Evolutionary conservation across 2,113 vertebrate species (phyloP), one percentile per base, ranked within the genome.

Genomic region (Capreolus pygargus): DNA sequence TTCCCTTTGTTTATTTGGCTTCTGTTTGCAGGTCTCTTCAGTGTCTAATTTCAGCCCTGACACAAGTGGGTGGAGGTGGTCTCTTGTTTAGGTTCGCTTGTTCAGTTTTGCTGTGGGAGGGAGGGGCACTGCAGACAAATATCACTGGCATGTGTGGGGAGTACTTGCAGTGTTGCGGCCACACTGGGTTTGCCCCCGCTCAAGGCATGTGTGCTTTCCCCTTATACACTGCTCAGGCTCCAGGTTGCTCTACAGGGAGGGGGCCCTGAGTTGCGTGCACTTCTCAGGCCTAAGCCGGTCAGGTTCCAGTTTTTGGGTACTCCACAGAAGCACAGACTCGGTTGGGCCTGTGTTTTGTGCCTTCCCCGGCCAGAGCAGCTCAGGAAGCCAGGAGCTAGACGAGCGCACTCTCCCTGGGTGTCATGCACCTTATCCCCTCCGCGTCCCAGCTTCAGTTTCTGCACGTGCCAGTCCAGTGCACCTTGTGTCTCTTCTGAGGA

Each of bases 301-400:
- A 67, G 4, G 33, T n/a, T 67, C 16, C n/a, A 17, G 33, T 67
- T 67, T 33, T 67, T 4, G 9, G 33, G 33, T n/a, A n/a, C 2
- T 67, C 33, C 61, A n/a, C 17, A 10, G 19, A n/a, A 16, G 33
- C 0, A 0, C 33, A n/a, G 61, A 67, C 61, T 67, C 33, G 30
- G 3, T 67, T 67, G 33, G 33, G 33, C 4, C 17, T 67, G 61
- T 1, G 30, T n/a, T 67, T 67, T 67, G 16, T 67, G 33, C 8
- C 0, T 3, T 67, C 61, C 61, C 61, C 4, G 16, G 61, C n/a
- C 33, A 0, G 0, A 67, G 64, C 33, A n/a, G 33, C 33, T 67
- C 16, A n/a, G 33, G 33, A 19, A 17, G n/a, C 16, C 33, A 67
- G 64, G 64, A 10, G 33, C 64, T 21, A 21, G 64, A n/a, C 1